phyloP scores from a whole-genome alignment of 2,113 vertebrate genomes.

The Cynopterus brachyotis region DNA sequence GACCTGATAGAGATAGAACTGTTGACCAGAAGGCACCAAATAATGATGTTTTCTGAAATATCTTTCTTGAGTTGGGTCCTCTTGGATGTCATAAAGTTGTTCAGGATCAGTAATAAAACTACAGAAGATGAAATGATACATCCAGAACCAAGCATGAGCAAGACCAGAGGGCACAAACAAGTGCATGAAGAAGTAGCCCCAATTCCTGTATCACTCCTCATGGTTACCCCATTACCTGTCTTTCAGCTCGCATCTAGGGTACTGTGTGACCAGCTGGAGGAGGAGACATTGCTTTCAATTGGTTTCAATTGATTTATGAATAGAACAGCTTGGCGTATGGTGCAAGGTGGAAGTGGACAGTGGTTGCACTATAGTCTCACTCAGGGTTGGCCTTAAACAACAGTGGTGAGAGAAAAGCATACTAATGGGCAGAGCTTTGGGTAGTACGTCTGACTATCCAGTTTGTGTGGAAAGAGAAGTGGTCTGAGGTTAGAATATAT shows the following conservation, averaged over 20 bases:
- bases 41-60: background rate
- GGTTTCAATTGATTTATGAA: background rate
- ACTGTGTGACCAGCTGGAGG: background rate
- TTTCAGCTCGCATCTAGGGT: background rate
- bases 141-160: background rate
- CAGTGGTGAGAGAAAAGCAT: background rate
- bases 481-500: background rate
- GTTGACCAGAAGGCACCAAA: background rate
- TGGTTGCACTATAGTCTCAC: background rate
- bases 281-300: background rate
- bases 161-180: background rate
- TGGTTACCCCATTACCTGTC: background rate
- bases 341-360: background rate
- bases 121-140: background rate
- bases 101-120: background rate
- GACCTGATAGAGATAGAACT: background rate
- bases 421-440: background rate
- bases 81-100: background rate
- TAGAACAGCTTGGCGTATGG: background rate
- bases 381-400: background rate
- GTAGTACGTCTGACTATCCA: background rate
- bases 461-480: background rate
- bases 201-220: background rate
- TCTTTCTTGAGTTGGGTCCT: background rate
- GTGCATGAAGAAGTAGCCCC: background rate